Conservation (phyloP, 2,113 vertebrate genomes). For the Stigmatopora nigra region DNA sequence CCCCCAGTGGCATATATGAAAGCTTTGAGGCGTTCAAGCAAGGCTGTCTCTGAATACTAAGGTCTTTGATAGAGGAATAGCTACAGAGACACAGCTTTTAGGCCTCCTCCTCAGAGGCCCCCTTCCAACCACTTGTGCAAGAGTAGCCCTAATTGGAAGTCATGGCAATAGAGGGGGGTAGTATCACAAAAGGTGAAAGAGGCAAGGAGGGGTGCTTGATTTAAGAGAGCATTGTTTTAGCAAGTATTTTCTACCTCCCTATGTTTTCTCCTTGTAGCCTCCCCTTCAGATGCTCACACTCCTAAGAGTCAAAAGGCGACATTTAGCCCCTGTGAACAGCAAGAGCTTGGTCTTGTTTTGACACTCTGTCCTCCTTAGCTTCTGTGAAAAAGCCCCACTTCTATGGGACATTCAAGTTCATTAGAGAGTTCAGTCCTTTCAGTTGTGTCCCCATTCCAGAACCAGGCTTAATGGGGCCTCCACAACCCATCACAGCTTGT, state of each 20-base stretch:
- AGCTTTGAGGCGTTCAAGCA: constrained; percentile 51
- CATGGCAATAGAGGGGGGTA: constrained; percentile 32
- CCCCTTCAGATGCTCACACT: constrained; percentile 65
- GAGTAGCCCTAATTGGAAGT: constrained; percentile 62
- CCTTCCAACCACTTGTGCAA: constrained; percentile 53
- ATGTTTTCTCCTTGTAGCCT: constrained; percentile 53
- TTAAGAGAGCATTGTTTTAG: constrained; percentile 69
- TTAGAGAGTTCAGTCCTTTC: constrained; percentile 70
- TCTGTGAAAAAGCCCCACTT: constrained; percentile 57
- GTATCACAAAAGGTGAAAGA: constrained; percentile 47
- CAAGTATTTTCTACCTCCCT: constrained; percentile 62
- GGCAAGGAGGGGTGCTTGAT: constrained; percentile 55
- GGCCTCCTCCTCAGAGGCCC: constrained; percentile 53
- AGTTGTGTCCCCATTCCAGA: constrained; percentile 59
- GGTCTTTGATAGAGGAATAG: constrained; percentile 45
- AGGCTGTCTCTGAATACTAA: constrained; percentile 54
- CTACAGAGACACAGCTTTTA: constrained; percentile 53
- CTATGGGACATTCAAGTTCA: constrained; percentile 74
- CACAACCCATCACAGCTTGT: constrained; percentile 64
- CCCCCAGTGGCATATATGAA: constrained; percentile 48
- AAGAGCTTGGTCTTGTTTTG: constrained; percentile 71
- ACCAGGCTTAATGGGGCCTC: constrained; percentile 63
- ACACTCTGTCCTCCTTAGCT: constrained; percentile 69
- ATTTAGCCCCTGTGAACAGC: constrained; percentile 64
- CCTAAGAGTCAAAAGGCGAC: constrained; percentile 69